These are phyloP conservation scores for Lomographa bimaculata DNA, from an alignment of 2,888 invertebrate species.

Conservation along the genomic window DNA sequence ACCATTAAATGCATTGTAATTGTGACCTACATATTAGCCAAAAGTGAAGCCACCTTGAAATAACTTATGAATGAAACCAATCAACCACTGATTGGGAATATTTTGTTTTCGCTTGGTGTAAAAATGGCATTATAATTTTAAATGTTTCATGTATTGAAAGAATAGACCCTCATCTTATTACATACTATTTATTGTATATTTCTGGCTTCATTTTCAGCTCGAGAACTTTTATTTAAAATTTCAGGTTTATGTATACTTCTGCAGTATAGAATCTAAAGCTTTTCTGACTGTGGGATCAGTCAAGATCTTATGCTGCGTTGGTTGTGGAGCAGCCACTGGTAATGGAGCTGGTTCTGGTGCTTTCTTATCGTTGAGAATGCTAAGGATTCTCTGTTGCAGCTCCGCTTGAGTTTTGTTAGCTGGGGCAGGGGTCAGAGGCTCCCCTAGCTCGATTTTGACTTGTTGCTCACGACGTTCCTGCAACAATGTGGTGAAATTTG, in stretches of 20 bases:
- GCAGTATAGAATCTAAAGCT: conserved; percentile 88
- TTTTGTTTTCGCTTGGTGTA: no score
- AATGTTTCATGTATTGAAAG: no score
- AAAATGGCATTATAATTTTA: no score
- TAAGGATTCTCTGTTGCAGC: conserved; percentile 90
- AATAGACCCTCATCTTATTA: no score
- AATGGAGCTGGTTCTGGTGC: conserved; percentile 46
- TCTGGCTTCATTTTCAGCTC: no score
- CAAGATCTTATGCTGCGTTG: conserved; percentile 83
- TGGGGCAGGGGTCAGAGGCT: conserved; percentile 77
- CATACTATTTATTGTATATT: no score
- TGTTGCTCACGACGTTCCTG: conserved; percentile 90
- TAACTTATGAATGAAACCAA: no score
- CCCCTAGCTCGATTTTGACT: conserved; percentile 89
- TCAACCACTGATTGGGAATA: no score
- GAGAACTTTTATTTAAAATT: no score
- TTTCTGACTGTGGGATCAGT: conserved; percentile 91
- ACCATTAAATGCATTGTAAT: no score
- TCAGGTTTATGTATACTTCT: conserved; percentile 58
- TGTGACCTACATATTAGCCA: no score
- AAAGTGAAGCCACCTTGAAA: no score
- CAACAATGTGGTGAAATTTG: conserved; percentile 18
- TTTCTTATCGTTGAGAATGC: conserved; percentile 89
- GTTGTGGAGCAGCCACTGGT: conserved; percentile 40
- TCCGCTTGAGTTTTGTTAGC: conserved; percentile 85